Conservation (phyloP, 2,113 vertebrate genomes). For the Tachycineta bicolor region DNA sequence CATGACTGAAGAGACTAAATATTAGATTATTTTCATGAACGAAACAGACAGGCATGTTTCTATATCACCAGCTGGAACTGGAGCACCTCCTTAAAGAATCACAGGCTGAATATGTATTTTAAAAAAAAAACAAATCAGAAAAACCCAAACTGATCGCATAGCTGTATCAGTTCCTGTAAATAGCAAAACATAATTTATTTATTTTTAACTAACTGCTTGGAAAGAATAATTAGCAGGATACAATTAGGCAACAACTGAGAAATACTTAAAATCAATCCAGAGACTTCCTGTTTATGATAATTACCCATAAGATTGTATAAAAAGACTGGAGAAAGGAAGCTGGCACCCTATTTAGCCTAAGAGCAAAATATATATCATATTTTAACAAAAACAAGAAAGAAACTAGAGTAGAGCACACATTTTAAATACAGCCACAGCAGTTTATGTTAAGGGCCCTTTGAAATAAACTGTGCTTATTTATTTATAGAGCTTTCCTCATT, state of each 20-base stretch:
- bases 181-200: neutral
- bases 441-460: neutral
- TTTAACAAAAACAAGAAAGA: neutral
- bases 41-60: neutral
- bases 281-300: constrained; percentile 31
- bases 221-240: constrained; percentile 52
- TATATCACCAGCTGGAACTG: neutral
- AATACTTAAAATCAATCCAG: constrained; percentile 51
- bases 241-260: constrained; percentile 58
- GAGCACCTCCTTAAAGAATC: neutral
- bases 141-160: neutral
- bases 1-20: neutral
- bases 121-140: neutral
- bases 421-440: neutral
- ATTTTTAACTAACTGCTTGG: constrained; percentile 19
- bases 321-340: neutral
- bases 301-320: neutral
- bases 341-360: neutral
- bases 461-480: neutral
- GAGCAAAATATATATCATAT: neutral
- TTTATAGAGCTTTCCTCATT: neutral
- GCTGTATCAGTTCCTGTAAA: neutral
- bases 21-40: neutral
- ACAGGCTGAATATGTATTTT: neutral
- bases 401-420: neutral